Conservation (phyloP, 35 echinoderm and acorn worm species). For the Ptychodera flava region DNA sequence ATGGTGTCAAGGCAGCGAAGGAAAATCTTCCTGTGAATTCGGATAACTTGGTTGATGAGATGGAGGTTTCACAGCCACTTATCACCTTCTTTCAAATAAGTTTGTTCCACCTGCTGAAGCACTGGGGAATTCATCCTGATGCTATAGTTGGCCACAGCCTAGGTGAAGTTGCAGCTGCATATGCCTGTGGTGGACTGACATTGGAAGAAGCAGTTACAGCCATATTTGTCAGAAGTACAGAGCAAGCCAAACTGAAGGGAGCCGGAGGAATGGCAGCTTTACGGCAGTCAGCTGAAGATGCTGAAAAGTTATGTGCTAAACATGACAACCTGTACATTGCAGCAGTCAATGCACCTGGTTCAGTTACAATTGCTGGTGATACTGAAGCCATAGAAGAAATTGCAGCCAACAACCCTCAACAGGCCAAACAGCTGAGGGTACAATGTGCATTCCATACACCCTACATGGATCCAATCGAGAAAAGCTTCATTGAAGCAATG, state of each 20-base stretch:
- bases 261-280: slow-evolving; percentile 89
- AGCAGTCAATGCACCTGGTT: too few species aligned
- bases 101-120: slow-evolving; percentile 41
- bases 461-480: slow-evolving; percentile 70
- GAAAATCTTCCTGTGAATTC: too few species aligned
- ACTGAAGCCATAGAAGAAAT: slow-evolving; percentile 59
- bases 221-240: slow-evolving; percentile 67
- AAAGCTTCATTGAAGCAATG: slow-evolving; percentile 66
- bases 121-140: slow-evolving; percentile 77
- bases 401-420: slow-evolving; percentile 37
- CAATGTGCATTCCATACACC: slow-evolving; percentile 84
- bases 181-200: slow-evolving; percentile 73
- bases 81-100: slow-evolving; percentile 75
- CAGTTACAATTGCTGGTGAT: slow-evolving; percentile 66
- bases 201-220: slow-evolving; percentile 63
- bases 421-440: slow-evolving; percentile 68
- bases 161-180: too few species aligned
- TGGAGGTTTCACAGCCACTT: slow-evolving; percentile 66
- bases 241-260: slow-evolving; percentile 74
- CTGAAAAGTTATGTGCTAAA: slow-evolving; percentile 50
- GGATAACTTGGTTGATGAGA: slow-evolving; percentile 55
- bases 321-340: slow-evolving; percentile 65
- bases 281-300: slow-evolving; percentile 43
- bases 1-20: too few species aligned
- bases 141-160: slow-evolving; percentile 75